Base-by-base conservation (phyloP, 2,888 invertebrate species). In the Erebia aethiops region DNA sequence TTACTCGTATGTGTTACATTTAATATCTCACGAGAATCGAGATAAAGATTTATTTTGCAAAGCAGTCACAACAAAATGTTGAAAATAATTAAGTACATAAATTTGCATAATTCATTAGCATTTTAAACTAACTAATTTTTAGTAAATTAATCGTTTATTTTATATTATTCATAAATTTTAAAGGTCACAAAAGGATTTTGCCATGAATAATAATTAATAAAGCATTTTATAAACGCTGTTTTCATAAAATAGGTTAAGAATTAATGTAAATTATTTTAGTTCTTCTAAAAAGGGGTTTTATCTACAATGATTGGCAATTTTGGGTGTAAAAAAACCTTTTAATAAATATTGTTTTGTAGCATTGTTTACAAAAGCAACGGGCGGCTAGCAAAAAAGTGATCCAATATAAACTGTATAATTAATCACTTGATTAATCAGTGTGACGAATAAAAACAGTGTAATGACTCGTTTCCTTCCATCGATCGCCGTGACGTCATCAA, bases 341-440 rank as follows among this genome's bases (percentile, higher is more conserved):
- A 35, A 64, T 52, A 54, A 52, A 49, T 41, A 26, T 66, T 63
- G 49, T 62, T 62, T 61, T 67, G 18, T 60, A 18, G 46, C 21
- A 18, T 41, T 67, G 61, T 60, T 75, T 70, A 65, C 69, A 64
- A 65, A 67, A 68, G 63, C 66, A 67, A 69, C 71, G 69, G 70
- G 58, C 75, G 68, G 66, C 64, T 65, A 56, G 66, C 68, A 71
- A 84, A 87, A 89, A 82, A 87, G 83, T 81, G 84, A 86, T 81
- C 87, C 86, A 88, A 90, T 90, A 89, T 86, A 91, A 90, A 90
- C 84, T 87, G 81, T 86, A 87, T 90, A 92, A 93, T 92, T 92
- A 93, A 93, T 93, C 92, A 93, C 88, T 86, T 87, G 89, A 90
- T 91, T 93, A 93, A 93, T 93, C 92, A 93, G 92, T 90, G 92